Evolutionary conservation across 2,888 invertebrate species (phyloP).

Genomic region (Halictus ligatus): DNA sequence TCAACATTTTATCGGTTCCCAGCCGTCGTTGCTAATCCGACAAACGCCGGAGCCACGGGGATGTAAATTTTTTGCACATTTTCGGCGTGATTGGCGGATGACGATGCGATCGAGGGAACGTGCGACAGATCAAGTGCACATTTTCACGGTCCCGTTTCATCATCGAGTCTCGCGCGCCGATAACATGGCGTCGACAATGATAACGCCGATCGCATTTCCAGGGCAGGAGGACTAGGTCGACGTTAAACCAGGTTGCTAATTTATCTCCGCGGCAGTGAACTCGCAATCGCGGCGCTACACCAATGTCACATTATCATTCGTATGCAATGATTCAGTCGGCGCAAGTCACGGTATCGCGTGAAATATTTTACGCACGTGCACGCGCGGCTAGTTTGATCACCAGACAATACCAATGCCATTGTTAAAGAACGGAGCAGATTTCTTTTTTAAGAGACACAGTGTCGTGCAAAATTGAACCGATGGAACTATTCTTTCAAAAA

Average conservation of each 20-base stretch:
- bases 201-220: slow-evolving; percentile 70
- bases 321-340: slow-evolving; percentile 44
- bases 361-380: slow-evolving; percentile 43
- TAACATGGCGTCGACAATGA: slow-evolving; percentile 39
- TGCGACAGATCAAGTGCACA: slow-evolving; percentile 1
- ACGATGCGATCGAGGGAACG: not conserved
- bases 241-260: slow-evolving; percentile 70
- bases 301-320: slow-evolving; percentile 66
- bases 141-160: slow-evolving; percentile 42
- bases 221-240: slow-evolving; percentile 79
- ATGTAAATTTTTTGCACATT: not conserved
- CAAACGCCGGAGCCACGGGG: not conserved
- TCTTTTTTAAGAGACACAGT: not conserved
- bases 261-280: slow-evolving; percentile 76
- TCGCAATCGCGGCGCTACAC: slow-evolving; percentile 60
- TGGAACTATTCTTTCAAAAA: not conserved
- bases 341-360: slow-evolving; percentile 34
- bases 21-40: not conserved
- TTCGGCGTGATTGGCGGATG: not conserved
- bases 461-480: not conserved
- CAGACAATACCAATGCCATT: not conserved
- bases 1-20: not conserved
- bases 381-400: slow-evolving; percentile 25
- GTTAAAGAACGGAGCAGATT: not conserved
- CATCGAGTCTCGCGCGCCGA: slow-evolving; percentile 37